phyloP scores from a whole-genome alignment of 2,113 vertebrate genomes.

The Barnardius zonarius region DNA sequence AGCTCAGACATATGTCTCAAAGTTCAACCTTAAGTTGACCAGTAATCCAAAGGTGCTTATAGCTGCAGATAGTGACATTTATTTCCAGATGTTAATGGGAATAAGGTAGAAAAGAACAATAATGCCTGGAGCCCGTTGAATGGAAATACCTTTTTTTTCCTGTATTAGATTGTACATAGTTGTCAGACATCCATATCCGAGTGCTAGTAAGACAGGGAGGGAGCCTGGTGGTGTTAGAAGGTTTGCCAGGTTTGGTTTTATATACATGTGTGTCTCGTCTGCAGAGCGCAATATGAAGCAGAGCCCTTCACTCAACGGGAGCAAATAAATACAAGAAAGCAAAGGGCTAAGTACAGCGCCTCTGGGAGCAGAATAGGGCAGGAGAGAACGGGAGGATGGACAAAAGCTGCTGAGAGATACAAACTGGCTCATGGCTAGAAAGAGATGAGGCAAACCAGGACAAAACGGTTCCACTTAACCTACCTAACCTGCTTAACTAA shows the following conservation, averaged over 20 bases:
- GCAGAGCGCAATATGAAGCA: not conserved
- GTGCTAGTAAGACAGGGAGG: not conserved
- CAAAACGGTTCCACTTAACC: conserved; percentile 51
- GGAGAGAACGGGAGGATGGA: not conserved
- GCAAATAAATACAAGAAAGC: conserved; percentile 29
- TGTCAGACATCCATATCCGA: not conserved
- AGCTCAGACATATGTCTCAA: not conserved
- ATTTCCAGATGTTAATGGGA: conserved; percentile 13
- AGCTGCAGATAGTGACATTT: not conserved
- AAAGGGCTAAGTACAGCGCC: not conserved
- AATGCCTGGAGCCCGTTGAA: not conserved
- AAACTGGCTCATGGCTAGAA: not conserved
- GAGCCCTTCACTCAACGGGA: conserved; percentile 36
- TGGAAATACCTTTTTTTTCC: not conserved
- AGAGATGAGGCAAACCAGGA: not conserved
- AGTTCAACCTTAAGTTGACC: conserved; percentile 29
- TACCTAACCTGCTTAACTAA: conserved; percentile 33
- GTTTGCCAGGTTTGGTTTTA: conserved; percentile 24
- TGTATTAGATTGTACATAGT: not conserved
- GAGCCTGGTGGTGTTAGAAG: not conserved
- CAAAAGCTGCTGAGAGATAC: not conserved
- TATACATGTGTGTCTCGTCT: not conserved
- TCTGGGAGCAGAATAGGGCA: not conserved
- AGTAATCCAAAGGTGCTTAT: not conserved
- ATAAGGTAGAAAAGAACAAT: not conserved